phyloP scores from a whole-genome alignment of 2,113 vertebrate genomes.

The Dolichallabes microphthalmus region DNA sequence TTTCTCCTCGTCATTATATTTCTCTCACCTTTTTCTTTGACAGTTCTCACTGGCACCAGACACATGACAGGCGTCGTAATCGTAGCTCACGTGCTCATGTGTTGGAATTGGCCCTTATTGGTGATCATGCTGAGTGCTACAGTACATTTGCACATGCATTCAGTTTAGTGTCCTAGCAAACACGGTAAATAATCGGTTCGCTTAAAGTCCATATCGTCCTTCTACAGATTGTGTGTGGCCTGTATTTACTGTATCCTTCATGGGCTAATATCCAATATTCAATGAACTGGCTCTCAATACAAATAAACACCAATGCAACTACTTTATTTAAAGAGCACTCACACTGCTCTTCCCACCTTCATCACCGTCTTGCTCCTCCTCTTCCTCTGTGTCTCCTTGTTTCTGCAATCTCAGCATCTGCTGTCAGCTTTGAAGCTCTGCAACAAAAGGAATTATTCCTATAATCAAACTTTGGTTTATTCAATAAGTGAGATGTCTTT shows the following conservation, averaged over 20 bases:
- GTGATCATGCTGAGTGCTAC: slow-evolving; percentile 31
- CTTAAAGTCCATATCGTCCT: slow-evolving; percentile 1
- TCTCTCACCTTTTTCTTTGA: slow-evolving; percentile 45
- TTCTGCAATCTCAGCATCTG: slow-evolving; percentile 52
- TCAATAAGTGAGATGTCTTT: slow-evolving; percentile 30
- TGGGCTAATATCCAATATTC: not conserved
- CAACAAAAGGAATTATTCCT: slow-evolving; percentile 53
- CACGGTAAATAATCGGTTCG: not conserved
- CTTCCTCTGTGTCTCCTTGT: slow-evolving; percentile 31
- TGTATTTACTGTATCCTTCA: slow-evolving; percentile 8
- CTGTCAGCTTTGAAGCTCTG: slow-evolving; percentile 50
- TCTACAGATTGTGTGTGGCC: not conserved
- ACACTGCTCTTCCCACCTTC: not conserved
- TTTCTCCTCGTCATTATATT: slow-evolving; percentile 17
- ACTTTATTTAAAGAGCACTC: slow-evolving; percentile 3
- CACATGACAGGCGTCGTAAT: slow-evolving; percentile 29
- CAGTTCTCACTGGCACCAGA: slow-evolving; percentile 43
- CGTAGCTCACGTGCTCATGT: slow-evolving; percentile 22
- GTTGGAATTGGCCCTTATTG: slow-evolving; percentile 16
- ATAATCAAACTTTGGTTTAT: slow-evolving; percentile 47
- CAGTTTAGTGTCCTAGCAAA: slow-evolving; percentile 19
- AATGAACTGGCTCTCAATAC: not conserved
- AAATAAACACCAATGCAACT: not conserved
- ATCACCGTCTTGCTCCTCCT: slow-evolving; percentile 8
- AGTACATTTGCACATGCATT: slow-evolving; percentile 12